Percentiles rank a stretch among this genome's conserved stretches.
Conservation (phyloP, 2,113 vertebrate species). For the Azemiops feae region DNA sequence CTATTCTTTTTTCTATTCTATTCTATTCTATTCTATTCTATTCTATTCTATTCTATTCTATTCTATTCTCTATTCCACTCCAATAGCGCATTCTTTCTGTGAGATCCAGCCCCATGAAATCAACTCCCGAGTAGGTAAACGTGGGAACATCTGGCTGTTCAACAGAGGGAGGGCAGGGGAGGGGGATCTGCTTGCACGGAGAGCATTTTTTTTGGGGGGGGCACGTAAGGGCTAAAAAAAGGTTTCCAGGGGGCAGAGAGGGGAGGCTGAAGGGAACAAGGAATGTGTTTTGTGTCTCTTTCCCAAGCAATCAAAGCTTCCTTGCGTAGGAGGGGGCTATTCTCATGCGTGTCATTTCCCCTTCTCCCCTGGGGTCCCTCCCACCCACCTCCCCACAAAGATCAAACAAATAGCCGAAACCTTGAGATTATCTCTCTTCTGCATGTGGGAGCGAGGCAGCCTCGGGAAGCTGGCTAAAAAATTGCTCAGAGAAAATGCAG, state of each 20-base stretch:
- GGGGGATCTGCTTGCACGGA: not conserved
- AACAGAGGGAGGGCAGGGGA: not conserved
- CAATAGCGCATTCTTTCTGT: not conserved
- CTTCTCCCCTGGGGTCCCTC: not conserved
- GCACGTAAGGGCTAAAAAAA: not conserved
- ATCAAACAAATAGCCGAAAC: not conserved
- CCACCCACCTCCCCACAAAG: not conserved
- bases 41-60: too few relatives aligned
- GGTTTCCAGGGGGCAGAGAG: not conserved
- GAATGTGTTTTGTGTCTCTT: not conserved
- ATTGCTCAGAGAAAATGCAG: not conserved
- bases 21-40: too few relatives aligned
- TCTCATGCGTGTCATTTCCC: not conserved
- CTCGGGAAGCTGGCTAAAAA: not conserved
- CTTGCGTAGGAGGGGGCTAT: not conserved
- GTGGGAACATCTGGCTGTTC: not conserved
- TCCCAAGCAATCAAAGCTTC: not conserved
- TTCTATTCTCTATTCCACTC: too few relatives aligned
- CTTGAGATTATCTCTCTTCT: not conserved
- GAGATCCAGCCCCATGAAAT: not conserved
- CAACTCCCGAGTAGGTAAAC: not conserved
- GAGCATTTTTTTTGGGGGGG: not conserved
- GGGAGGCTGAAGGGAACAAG: not conserved
- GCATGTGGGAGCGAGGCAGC: not conserved
- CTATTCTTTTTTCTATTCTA: too few relatives aligned